These are phyloP conservation scores for Papilio gigon DNA, from an alignment of 2,888 invertebrate species.

Conservation along the genomic window DNA sequence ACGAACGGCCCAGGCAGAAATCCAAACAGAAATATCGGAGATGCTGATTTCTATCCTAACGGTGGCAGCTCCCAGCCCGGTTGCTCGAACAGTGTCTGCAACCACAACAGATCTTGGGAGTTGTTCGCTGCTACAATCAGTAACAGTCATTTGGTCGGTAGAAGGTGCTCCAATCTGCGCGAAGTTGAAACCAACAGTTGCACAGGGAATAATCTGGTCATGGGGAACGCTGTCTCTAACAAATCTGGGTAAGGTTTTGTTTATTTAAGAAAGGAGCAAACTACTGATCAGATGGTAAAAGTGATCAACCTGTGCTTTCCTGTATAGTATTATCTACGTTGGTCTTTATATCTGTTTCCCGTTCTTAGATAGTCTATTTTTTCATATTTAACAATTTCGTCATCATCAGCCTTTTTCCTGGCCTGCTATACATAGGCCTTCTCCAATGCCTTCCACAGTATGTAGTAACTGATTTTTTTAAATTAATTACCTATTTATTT, in stretches of 20 bases:
- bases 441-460: too few relatives aligned
- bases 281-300: too few relatives aligned
- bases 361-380: too few relatives aligned
- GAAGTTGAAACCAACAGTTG: slow-evolving; percentile 61
- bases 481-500: too few relatives aligned
- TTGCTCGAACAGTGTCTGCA: slow-evolving; percentile 60
- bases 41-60: slow-evolving; percentile 84
- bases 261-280: too few relatives aligned
- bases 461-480: too few relatives aligned
- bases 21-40: slow-evolving; percentile 74
- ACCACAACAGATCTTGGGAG: slow-evolving; percentile 67
- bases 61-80: slow-evolving; percentile 73
- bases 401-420: too few relatives aligned
- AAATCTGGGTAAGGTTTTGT: slow-evolving; percentile 65
- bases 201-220: slow-evolving; percentile 52
- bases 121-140: slow-evolving; percentile 62
- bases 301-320: too few relatives aligned
- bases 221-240: slow-evolving; percentile 61
- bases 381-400: too few relatives aligned
- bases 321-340: too few relatives aligned
- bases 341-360: too few relatives aligned
- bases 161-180: slow-evolving; percentile 51
- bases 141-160: slow-evolving; percentile 61
- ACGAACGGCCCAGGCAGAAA: slow-evolving; percentile 77
- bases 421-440: too few relatives aligned